Base-by-base conservation (phyloP, 2,888 invertebrate species). In the Melieria crassipennis region DNA sequence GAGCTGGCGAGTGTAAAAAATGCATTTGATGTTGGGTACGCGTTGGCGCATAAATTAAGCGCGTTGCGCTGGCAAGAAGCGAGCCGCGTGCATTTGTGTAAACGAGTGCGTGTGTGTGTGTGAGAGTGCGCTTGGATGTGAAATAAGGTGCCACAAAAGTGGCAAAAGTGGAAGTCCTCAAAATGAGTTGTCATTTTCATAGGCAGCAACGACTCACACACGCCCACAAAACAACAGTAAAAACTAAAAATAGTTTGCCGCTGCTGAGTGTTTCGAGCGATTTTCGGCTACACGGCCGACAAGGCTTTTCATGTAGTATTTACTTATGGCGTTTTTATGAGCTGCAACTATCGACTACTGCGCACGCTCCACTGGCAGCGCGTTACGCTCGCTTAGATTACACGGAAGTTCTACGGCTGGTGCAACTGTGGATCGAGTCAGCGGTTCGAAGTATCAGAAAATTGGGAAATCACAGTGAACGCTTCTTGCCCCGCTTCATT, bases 381-480 rank as follows among this genome's bases (percentile, higher is more conserved):
- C 58, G 78, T 73, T 73, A 75, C 76, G 78, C 77, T 65, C 65
- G 76, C 75, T 78, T 77, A 60, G 60, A 74, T 78, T 78, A 76
- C 78, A 76, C 75, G 78, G 78, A 78, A 78, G 78, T 77, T 75
- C 47, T 65, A 47, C 43, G 47, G 11, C 30, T 46, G 13, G 16
- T 16, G 30, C 56, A 43, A 42, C 55, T 52, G 55, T 52, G 16
- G 56, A n/a, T 16, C n/a, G 55, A 52, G 11, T 42, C 42, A 42
- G 43, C n/a, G 3, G 50, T 7, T 10, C 7, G 50, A 10, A 50
- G 1, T 50, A 10, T 10, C 50, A 50, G 79, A 80, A 78, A 81
- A 79, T 82, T 81, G 81, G 79, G 13, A 7, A 13, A 16, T 5
- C 16, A 16, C 4, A 55, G 65, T 42, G 5, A 43, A 7, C 55